These are phyloP conservation scores for Resseliella maxima DNA, from an alignment of 2,888 invertebrate genomes.

Conservation along the genomic window DNA sequence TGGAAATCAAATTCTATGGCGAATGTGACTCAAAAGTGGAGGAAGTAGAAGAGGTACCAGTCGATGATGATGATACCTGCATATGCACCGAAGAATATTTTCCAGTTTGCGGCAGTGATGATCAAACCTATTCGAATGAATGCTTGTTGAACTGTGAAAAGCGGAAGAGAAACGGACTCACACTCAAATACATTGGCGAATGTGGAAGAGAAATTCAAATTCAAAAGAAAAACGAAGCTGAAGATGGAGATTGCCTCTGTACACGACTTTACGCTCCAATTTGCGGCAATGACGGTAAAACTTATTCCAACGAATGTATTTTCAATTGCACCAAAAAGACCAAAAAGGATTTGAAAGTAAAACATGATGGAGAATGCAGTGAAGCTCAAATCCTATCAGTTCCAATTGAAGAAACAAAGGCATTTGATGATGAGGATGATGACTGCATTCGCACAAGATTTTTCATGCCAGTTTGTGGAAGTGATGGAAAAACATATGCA, in stretches of 20 bases:
- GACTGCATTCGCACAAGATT: too few species aligned
- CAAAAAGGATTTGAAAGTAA: too few species aligned
- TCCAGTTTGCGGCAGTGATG: background rate
- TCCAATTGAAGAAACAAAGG: too few species aligned
- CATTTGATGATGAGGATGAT: too few species aligned
- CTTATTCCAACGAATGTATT: too few species aligned
- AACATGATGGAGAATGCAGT: too few species aligned
- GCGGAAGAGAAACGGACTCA: background rate
- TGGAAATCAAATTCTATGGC: background rate
- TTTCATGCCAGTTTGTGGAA: too few species aligned
- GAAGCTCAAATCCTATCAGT: too few species aligned
- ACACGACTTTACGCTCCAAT: background rate
- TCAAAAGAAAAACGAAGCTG: background rate
- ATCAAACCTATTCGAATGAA: background rate
- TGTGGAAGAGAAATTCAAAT: background rate
- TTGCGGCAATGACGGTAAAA: too few species aligned
- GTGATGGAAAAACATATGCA: too few species aligned
- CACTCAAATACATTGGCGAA: background rate
- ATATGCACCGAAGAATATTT: background rate
- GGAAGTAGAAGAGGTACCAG: background rate
- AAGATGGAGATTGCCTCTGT: slow-evolving; percentile 7
- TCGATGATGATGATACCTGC: background rate
- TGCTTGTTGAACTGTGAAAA: background rate
- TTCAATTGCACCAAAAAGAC: too few species aligned
- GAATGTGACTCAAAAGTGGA: background rate